Conservation (phyloP, 2,797 vertebrate species). For the Notoglanidium macrostoma region DNA sequence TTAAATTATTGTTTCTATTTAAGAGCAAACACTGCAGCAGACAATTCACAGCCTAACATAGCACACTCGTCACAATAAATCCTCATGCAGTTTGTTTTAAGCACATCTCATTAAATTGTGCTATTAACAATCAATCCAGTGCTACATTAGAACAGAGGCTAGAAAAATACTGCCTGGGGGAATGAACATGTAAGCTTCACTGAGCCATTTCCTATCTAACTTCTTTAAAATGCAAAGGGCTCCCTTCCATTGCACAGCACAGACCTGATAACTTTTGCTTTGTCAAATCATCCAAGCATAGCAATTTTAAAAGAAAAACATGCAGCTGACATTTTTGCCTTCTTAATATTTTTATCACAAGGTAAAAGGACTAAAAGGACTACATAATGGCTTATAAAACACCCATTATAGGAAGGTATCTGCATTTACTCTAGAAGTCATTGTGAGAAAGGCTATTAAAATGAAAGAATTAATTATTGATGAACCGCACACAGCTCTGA, state of each 20-base stretch:
- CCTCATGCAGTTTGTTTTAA: neutral
- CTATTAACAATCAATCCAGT: neutral
- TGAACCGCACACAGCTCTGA: neutral
- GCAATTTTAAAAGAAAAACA: neutral
- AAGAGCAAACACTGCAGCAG: neutral
- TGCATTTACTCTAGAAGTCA: neutral
- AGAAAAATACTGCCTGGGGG: constrained; percentile 30
- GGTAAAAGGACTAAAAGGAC: neutral
- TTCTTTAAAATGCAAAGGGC: constrained; percentile 38
- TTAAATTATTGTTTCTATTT: neutral
- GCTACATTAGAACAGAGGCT: constrained; percentile 15
- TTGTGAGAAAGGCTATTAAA: neutral
- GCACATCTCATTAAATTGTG: neutral
- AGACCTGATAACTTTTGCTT: neutral
- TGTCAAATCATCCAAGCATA: neutral
- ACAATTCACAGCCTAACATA: neutral
- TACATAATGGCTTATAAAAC: neutral
- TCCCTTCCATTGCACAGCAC: neutral
- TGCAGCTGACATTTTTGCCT: neutral
- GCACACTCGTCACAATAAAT: neutral
- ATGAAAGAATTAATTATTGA: constrained; percentile 9
- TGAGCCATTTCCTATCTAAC: neutral
- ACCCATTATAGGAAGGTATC: neutral
- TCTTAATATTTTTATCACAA: neutral
- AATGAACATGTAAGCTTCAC: neutral